Evolutionary conservation across 2,113 vertebrate genomes (phyloP), one percentile per base, ranked within the genome.

Genomic region (Rhadina sibilatrix): DNA sequence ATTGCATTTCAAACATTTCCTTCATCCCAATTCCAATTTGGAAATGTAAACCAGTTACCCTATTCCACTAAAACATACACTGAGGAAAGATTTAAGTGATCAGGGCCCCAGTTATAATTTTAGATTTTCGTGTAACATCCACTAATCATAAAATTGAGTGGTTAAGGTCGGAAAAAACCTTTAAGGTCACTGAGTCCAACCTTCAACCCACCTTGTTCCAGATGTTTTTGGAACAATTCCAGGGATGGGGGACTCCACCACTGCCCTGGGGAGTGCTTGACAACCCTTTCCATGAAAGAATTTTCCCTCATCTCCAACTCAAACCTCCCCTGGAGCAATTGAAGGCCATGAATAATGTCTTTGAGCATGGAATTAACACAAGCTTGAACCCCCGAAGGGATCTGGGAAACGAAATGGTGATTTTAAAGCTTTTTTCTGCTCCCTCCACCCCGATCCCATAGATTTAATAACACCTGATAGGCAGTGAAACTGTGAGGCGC

Each of bases 401-500:
- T 50, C 7, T 40, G 63, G 33, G 50, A 71, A 82, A 64, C 0
- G 7, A 78, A 83, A 53, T 21, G 4, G 46, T 2, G 15, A 60
- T 47, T 72, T 74, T 15, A 14, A 35, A 75, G 10, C 1, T 9
- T 13, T 35, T 56, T 35, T 33, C 30, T 27, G 19, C 30, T 60
- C 70, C 14, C 5, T 38, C 4, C 18, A 49, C 22, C 8, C 42
- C 5, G 14, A 17, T 5, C 28, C 40, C 17, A 1, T 1, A 5
- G 1, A 38, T 30, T 23, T 20, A 64, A 2, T 14, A 33, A 9
- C 22, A n/a, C 7, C 8, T 4, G 15, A 40, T 3, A 12, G n/a
- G 8, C 64, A n/a, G 30, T 13, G 50, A 27, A 65, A 27, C 16
- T 38, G 5, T 3, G 1, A 1, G 6, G 15, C 7, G n/a, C 38